Conservation (phyloP, 1,140 invertebrate genomes). For the Panonychus citri region DNA sequence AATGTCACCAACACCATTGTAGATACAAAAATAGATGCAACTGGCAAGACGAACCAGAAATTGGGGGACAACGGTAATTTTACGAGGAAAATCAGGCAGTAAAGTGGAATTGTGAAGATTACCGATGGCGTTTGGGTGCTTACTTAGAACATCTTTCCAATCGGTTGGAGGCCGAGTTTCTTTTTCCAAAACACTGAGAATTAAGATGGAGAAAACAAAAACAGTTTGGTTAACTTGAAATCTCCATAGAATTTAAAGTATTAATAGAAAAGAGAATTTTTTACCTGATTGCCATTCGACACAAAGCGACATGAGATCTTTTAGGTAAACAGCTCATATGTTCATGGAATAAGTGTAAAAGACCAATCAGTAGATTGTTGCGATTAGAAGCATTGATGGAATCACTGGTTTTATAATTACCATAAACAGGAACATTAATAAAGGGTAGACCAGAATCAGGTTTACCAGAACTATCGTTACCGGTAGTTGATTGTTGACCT, state of each 20-base stretch:
- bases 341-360: slow-evolving; percentile 64
- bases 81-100: slow-evolving; percentile 17
- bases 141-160: background rate
- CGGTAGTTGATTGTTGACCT: background rate
- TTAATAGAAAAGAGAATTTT: slow-evolving; percentile 27
- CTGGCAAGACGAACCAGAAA: slow-evolving; percentile 17
- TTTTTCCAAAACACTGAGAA: background rate
- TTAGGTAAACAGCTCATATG: slow-evolving; percentile 50
- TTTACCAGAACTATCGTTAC: slow-evolving; percentile 27
- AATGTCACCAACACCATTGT: slow-evolving; percentile 21
- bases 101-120: background rate
- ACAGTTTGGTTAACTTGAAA: background rate
- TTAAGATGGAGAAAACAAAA: background rate
- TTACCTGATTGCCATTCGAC: slow-evolving; percentile 59
- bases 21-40: slow-evolving; percentile 25
- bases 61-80: slow-evolving; percentile 57
- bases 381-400: slow-evolving; percentile 54
- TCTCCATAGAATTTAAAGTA: too few relatives aligned
- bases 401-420: slow-evolving; percentile 59
- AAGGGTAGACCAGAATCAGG: slow-evolving; percentile 62
- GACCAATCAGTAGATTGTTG: slow-evolving; percentile 52
- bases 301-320: slow-evolving; percentile 51
- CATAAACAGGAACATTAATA: slow-evolving; percentile 39
- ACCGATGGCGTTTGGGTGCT: background rate
- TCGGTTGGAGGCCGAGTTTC: background rate